Evolutionary conservation across 2,888 invertebrate genomes (phyloP), one percentile per base, ranked within the genome.

Genomic region (Leucophora obtusa): DNA sequence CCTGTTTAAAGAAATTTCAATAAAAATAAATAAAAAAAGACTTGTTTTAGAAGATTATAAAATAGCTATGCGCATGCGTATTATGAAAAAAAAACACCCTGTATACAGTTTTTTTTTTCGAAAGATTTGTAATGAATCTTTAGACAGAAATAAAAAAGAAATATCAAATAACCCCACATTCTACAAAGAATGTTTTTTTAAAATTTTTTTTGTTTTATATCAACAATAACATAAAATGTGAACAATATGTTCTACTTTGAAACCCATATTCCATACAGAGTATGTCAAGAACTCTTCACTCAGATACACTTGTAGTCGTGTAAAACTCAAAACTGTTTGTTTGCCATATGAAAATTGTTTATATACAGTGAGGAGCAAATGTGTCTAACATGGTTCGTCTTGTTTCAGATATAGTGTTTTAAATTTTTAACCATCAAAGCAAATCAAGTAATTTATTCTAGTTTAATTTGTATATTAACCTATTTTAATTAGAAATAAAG

Each of bases 231-330:
- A 11, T 2, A 17, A 18, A 71, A 53, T 11, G n/a, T 51, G 33
- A 62, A 33, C 65, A 43, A 17, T 70, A 65, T 60, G 38, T 50
- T 35, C 21, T 70, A 53, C 33, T 59, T 69, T 66, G 38, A 60
- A 56, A 54, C 53, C 54, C 9, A 56, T 56, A 53, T 65, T 43
- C 11, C 68, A 50, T 56, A 50, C 51, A 21, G 58, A 76, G 75
- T 80, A 71, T 80, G 79, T 75, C 79, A 80, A 80, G 79, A 75
- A 75, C 66, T 77, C 43, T 47, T 47, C 38, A 59, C 15, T 43
- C 70, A 69, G n/a, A 56, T 33, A 58, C 15, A 28, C 51, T 35
- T 35, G 35, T 35, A 35, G 35, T 7, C 35, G 35, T 8, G 2
- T 47, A 47, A n/a, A 47, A 47, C 43, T 47, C n/a, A 47, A 47